Conservation (phyloP, 1,140 invertebrate genomes). For the Tetragonula clypearis region DNA sequence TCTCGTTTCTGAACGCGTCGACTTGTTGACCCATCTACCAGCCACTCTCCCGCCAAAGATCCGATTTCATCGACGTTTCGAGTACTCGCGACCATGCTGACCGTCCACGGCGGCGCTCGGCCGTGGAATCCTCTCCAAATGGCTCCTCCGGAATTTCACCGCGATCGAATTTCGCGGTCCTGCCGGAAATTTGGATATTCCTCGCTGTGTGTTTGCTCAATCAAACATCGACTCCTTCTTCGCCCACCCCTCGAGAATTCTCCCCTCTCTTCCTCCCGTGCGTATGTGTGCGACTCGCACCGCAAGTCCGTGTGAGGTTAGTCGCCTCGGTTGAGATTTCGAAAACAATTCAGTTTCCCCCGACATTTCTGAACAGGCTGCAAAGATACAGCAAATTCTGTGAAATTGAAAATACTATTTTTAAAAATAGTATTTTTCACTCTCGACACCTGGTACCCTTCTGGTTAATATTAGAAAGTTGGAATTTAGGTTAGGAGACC, state of each 20-base stretch:
- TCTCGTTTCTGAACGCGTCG: constrained; percentile 47
- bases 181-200: constrained; percentile 4
- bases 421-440: too few relatives aligned
- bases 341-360: too few relatives aligned
- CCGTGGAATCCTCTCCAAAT: constrained; percentile 29
- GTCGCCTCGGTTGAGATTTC: too few relatives aligned
- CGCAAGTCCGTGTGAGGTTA: too few relatives aligned
- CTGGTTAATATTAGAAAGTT: too few relatives aligned
- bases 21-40: constrained; percentile 72
- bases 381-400: too few relatives aligned
- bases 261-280: too few relatives aligned
- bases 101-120: background rate
- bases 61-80: constrained; percentile 62
- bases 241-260: background rate
- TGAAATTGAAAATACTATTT: too few relatives aligned
- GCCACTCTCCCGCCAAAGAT: constrained; percentile 48
- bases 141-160: constrained; percentile 15
- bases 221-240: background rate
- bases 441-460: too few relatives aligned
- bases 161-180: constrained; percentile 40
- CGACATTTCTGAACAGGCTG: too few relatives aligned
- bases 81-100: constrained; percentile 39
- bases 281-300: too few relatives aligned
- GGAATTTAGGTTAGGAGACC: too few relatives aligned
- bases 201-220: constrained; percentile 17